These are phyloP conservation scores for Leptosomus discolor DNA, from an alignment of 2,113 vertebrate genomes.

Conservation along the genomic window DNA sequence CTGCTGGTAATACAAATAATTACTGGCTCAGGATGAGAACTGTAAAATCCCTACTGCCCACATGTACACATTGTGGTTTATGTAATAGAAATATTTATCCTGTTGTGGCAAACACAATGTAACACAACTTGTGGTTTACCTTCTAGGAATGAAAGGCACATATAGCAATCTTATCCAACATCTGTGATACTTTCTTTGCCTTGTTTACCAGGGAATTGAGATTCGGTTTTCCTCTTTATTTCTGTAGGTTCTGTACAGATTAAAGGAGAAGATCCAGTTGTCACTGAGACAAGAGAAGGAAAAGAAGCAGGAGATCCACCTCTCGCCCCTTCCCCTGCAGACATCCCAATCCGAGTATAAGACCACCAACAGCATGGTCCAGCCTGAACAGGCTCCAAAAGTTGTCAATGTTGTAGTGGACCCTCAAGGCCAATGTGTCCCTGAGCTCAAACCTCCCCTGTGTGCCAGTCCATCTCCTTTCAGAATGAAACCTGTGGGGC, in stretches of 20 bases:
- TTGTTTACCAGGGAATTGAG: not conserved
- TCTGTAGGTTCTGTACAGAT: slow-evolving; percentile 88
- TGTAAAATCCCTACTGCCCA: not conserved
- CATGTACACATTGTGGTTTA: not conserved
- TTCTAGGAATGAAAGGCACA: not conserved
- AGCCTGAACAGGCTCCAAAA: slow-evolving; percentile 78
- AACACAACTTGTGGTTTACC: not conserved
- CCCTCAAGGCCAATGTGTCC: slow-evolving; percentile 70
- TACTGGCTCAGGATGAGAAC: not conserved
- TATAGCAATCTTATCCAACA: not conserved
- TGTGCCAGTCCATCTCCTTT: slow-evolving; percentile 88
- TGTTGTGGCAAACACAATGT: not conserved
- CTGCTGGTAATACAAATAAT: not conserved
- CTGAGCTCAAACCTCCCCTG: slow-evolving; percentile 80
- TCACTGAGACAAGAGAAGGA: slow-evolving; percentile 87
- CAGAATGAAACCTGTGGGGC: slow-evolving; percentile 93
- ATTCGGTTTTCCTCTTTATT: slow-evolving; percentile 23
- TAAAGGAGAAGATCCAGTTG: slow-evolving; percentile 89
- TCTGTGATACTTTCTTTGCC: not conserved
- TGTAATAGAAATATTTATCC: not conserved
- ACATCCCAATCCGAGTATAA: slow-evolving; percentile 75
- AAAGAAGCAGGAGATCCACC: slow-evolving; percentile 81
- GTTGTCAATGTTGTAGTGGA: slow-evolving; percentile 76
- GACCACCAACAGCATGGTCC: slow-evolving; percentile 86
- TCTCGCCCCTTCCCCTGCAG: slow-evolving; percentile 74